These are phyloP conservation scores for Peromyscus aztecus DNA, from an alignment of 2,797 vertebrate species.

Conservation along the genomic window DNA sequence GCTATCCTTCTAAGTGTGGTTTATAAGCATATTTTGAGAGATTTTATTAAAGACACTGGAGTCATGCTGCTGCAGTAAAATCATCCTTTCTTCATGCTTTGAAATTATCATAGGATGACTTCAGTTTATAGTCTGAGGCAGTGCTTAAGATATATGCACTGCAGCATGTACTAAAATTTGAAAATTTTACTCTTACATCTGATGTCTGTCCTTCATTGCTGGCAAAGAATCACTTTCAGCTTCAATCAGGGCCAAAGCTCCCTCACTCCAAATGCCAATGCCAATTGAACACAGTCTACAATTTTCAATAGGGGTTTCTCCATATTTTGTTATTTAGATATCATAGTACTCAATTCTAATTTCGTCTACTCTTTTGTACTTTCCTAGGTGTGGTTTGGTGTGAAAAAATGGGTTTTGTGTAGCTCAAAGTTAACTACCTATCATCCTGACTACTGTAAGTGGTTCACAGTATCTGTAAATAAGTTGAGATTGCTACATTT, in stretches of 20 bases:
- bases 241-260: neutral
- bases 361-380: neutral
- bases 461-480: neutral
- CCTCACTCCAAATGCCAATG: neutral
- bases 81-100: neutral
- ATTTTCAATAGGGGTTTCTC: neutral
- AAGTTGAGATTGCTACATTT: neutral
- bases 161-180: too few species aligned
- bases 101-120: neutral
- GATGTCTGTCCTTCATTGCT: neutral
- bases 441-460: neutral
- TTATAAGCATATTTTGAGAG: neutral
- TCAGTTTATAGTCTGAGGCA: too few species aligned
- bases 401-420: neutral
- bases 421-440: neutral
- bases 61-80: neutral
- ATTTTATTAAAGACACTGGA: neutral
- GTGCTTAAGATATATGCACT: neutral
- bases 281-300: neutral
- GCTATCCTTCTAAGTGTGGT: neutral
- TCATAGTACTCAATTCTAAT: neutral
- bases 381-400: neutral
- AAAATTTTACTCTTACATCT: neutral
- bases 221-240: neutral
- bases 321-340: neutral